Conservation (phyloP, 2,888 invertebrate species). For the Caenorhabditis sp. region DNA sequence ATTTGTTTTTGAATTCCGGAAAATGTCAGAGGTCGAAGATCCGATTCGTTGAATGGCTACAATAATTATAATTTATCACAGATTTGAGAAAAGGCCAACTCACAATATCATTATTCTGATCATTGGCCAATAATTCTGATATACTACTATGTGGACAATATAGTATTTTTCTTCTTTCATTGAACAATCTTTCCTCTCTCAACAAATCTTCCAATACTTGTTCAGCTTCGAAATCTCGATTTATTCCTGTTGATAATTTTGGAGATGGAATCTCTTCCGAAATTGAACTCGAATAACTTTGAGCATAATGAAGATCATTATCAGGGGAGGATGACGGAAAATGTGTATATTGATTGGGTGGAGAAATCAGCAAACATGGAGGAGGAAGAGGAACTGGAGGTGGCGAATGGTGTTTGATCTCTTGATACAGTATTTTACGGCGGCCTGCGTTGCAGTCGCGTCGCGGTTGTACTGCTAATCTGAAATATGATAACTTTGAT, state of each 20-base stretch:
- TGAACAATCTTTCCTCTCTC: constrained; percentile 44
- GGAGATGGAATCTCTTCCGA: constrained; percentile 39
- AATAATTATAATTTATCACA: too few species aligned
- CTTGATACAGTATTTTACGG: constrained; percentile 46
- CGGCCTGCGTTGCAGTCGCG: constrained; percentile 55
- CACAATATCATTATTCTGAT: constrained; percentile 51
- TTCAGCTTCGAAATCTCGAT: constrained; percentile 32
- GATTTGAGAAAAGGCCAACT: too few species aligned
- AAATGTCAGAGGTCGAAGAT: constrained; percentile 52
- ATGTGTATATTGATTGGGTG: not conserved
- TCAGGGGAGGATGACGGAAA: not conserved
- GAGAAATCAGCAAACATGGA: too few species aligned
- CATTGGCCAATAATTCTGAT: constrained; percentile 37
- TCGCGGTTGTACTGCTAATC: constrained; percentile 54
- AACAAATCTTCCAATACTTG: constrained; percentile 45
- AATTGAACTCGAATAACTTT: constrained; percentile 43
- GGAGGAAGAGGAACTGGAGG: too few species aligned
- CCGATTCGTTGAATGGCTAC: constrained; percentile 48
- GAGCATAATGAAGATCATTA: constrained; percentile 37
- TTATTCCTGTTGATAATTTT: constrained; percentile 18
- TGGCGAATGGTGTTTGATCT: not conserved
- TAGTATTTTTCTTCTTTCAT: constrained; percentile 48
- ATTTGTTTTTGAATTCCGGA: constrained; percentile 49
- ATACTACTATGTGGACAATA: constrained; percentile 42
- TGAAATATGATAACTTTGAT: not conserved